These are phyloP conservation scores for Apostichopus parvimensis DNA, from an alignment of 35 echinoderm and acorn worm genomes.

Conservation along the genomic window DNA sequence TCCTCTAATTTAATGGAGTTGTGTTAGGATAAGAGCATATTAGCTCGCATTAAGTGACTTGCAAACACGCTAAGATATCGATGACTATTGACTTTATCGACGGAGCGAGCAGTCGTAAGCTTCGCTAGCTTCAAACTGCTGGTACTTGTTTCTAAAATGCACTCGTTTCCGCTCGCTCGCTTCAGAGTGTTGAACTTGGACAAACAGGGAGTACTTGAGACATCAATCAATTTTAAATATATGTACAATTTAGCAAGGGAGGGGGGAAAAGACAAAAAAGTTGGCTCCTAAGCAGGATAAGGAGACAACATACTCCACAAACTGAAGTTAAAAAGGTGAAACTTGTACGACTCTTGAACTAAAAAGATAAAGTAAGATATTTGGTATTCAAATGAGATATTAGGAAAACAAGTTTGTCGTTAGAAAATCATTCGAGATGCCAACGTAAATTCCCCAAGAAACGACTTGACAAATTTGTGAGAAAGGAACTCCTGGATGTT, in stretches of 20 bases:
- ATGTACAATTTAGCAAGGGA: conserved; percentile 33
- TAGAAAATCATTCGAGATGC: conserved; percentile 32
- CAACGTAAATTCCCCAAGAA: conserved; percentile 41
- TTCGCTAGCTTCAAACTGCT: conserved; percentile 37
- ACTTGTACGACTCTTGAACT: conserved; percentile 44
- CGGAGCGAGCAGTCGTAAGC: conserved; percentile 32
- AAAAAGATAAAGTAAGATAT: conserved; percentile 36
- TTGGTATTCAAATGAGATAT: conserved; percentile 57
- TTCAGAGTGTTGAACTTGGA: conserved; percentile 51
- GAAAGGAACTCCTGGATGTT: neutral
- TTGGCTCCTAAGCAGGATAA: neutral
- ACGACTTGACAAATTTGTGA: conserved; percentile 23
- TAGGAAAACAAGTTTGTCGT: conserved; percentile 57
- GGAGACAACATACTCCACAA: neutral
- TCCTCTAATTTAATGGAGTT: conserved; percentile 53
- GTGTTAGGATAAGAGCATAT: conserved; percentile 64
- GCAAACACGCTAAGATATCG: conserved; percentile 54
- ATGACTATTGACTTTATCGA: conserved; percentile 58
- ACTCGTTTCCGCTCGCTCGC: conserved; percentile 56
- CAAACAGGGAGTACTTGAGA: conserved; percentile 49
- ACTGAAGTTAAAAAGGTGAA: conserved; percentile 10
- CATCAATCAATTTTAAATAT: conserved; percentile 61
- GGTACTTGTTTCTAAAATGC: conserved; percentile 62
- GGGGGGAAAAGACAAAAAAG: neutral
- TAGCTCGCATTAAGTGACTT: conserved; percentile 61